These are phyloP conservation scores for Dascillus cervinus DNA, from an alignment of 2,888 invertebrate species.

Conservation along the genomic window DNA sequence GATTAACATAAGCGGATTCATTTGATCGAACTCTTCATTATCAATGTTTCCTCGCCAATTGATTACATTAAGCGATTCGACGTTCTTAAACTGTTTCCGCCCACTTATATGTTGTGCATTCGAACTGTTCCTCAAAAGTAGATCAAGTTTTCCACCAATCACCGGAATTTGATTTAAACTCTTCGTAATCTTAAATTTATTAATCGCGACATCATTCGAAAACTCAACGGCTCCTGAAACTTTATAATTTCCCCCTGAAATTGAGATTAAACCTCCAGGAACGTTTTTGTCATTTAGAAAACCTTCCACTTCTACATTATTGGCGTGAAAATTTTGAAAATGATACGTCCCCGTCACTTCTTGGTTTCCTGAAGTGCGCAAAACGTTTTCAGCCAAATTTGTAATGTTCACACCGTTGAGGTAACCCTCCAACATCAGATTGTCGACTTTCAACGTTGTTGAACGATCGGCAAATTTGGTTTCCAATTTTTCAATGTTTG, in stretches of 20 bases:
- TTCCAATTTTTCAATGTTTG: slow-evolving; percentile 23
- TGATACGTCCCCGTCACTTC: slow-evolving; percentile 34
- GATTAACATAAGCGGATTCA: slow-evolving; percentile 43
- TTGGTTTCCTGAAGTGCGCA: slow-evolving; percentile 47
- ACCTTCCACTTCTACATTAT: no score
- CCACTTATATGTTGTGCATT: slow-evolving; percentile 42
- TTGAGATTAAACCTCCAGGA: slow-evolving; percentile 36
- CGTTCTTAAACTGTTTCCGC: slow-evolving; percentile 40
- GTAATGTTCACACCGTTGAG: slow-evolving; percentile 45
- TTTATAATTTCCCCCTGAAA: slow-evolving; percentile 37
- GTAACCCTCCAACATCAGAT: slow-evolving; percentile 34
- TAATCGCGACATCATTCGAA: slow-evolving; percentile 33
- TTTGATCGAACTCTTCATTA: slow-evolving; percentile 38
- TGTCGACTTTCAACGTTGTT: slow-evolving; percentile 9
- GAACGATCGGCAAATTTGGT: slow-evolving; percentile 28
- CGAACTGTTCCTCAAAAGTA: slow-evolving; percentile 38
- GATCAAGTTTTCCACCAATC: slow-evolving; percentile 38
- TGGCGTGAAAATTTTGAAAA: slow-evolving; percentile 22
- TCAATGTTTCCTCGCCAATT: slow-evolving; percentile 41
- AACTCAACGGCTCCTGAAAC: slow-evolving; percentile 44
- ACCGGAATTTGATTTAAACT: slow-evolving; percentile 46
- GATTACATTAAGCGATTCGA: slow-evolving; percentile 43
- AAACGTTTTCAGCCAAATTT: slow-evolving; percentile 40
- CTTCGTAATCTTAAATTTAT: slow-evolving; percentile 38
- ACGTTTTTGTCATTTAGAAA: slow-evolving; percentile 13